A percentile compares a stretch with the other conserved stretches of the same genome.
These are phyloP conservation scores for Pogonocherus hispidulus DNA, from an alignment of 2,888 invertebrate genomes.

Conservation along the genomic window DNA sequence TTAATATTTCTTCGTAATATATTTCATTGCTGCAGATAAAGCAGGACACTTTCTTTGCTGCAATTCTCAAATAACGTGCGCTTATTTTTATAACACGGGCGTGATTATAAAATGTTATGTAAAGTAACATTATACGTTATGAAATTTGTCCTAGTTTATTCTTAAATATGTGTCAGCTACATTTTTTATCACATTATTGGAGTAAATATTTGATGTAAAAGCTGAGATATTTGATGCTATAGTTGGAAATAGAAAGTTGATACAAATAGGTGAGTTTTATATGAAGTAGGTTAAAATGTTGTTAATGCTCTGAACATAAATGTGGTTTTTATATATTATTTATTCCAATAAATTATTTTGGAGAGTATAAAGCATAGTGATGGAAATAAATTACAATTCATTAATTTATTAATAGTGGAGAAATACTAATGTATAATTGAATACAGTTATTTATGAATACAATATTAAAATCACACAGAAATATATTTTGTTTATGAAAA, in stretches of 20 bases:
- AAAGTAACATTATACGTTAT: conserved; percentile 32
- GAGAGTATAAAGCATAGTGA: too few species aligned
- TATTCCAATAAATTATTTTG: too few species aligned
- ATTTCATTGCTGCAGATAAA: conserved; percentile 43
- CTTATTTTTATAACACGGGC: conserved; percentile 24
- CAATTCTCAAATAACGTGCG: conserved; percentile 50
- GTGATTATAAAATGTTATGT: conserved; percentile 30
- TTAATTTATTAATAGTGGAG: too few species aligned
- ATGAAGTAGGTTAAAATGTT: not conserved
- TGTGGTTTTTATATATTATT: too few species aligned
- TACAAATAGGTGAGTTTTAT: not conserved
- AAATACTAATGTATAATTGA: too few species aligned
- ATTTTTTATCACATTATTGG: conserved; percentile 25
- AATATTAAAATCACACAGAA: too few species aligned
- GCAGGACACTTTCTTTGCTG: conserved; percentile 51
- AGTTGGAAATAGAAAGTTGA: conserved; percentile 2
- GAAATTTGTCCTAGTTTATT: conserved; percentile 31
- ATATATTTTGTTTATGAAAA: too few species aligned
- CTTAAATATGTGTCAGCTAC: conserved; percentile 29
- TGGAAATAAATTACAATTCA: too few species aligned
- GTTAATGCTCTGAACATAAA: too few species aligned
- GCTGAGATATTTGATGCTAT: not conserved
- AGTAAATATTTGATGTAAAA: conserved; percentile 8
- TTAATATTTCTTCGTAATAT: conserved; percentile 39
- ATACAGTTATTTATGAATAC: too few species aligned